Conservation (phyloP, 2,113 vertebrate genomes). For the Struthidea cinerea region DNA sequence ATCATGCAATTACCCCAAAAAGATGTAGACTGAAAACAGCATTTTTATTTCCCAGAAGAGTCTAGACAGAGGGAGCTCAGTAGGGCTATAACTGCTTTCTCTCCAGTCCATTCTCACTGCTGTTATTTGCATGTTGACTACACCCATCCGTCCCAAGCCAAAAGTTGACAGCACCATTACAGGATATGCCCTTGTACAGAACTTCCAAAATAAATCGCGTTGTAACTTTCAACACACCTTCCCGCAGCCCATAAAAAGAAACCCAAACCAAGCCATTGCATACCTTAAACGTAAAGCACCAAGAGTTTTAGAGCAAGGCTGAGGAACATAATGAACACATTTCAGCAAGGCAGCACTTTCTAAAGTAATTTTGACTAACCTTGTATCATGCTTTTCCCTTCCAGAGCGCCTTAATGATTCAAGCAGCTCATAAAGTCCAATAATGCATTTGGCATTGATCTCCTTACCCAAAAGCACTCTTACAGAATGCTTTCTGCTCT, state of each 20-base stretch:
- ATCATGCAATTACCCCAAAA: background rate
- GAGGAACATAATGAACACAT: background rate
- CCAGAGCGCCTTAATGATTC: background rate
- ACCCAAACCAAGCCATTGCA: background rate
- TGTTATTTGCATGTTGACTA: background rate
- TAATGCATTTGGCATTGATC: conserved; percentile 44
- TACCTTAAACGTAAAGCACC: background rate
- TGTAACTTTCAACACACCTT: background rate
- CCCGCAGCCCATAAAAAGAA: background rate
- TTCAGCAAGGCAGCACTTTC: background rate
- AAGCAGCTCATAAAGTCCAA: conserved; percentile 19
- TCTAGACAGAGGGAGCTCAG: background rate
- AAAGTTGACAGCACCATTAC: background rate
- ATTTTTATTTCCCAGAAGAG: background rate
- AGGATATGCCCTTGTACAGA: background rate
- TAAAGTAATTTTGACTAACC: background rate
- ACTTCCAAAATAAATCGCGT: background rate
- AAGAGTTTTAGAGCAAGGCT: background rate
- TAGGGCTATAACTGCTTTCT: background rate
- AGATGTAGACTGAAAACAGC: background rate
- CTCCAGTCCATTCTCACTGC: background rate
- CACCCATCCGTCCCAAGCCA: background rate
- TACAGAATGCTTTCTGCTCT: background rate
- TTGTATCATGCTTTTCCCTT: background rate
- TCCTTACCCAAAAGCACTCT: background rate